These are phyloP conservation scores for Ctena decussata DNA, from an alignment of 2,888 invertebrate genomes.

Conservation along the genomic window DNA sequence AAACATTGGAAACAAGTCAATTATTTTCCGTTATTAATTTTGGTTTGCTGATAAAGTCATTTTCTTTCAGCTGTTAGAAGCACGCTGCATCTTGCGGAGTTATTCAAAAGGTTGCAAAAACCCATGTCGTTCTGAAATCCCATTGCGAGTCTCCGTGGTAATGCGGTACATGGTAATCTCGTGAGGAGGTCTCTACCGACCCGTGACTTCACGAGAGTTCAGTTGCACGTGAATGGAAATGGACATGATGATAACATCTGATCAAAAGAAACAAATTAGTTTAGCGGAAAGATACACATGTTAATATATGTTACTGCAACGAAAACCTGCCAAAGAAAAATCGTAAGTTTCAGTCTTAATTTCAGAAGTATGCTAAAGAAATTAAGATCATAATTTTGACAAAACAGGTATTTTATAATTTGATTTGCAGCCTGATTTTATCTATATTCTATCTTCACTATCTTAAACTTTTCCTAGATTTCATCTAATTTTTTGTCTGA, in stretches of 20 bases:
- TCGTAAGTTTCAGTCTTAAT: not conserved
- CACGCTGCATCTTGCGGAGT: not conserved
- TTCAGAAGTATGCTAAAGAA: constrained; percentile 9
- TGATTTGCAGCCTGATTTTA: constrained; percentile 39
- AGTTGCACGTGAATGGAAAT: constrained; percentile 43
- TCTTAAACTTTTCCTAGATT: constrained; percentile 16
- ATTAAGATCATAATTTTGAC: constrained; percentile 22
- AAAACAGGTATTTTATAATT: constrained; percentile 49
- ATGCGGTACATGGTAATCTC: constrained; percentile 53
- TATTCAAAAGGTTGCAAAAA: constrained; percentile 5
- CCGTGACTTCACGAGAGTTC: constrained; percentile 65
- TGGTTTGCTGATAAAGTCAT: constrained; percentile 1
- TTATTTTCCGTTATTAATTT: constrained; percentile 13
- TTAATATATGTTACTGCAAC: constrained; percentile 32
- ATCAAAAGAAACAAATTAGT: constrained; percentile 61
- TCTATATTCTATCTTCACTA: constrained; percentile 43
- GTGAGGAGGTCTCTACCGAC: constrained; percentile 58
- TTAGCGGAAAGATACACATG: constrained; percentile 58
- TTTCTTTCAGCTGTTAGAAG: constrained; percentile 13
- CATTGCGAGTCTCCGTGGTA: constrained; percentile 3
- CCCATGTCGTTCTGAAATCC: not conserved
- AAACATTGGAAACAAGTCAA: constrained; percentile 31
- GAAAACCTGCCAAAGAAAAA: not conserved
- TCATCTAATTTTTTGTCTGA: constrained; percentile 16
- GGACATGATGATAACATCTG: constrained; percentile 49